These are phyloP conservation scores for Microplitis manilae DNA, from an alignment of 2,888 invertebrate species.

Conservation along the genomic window DNA sequence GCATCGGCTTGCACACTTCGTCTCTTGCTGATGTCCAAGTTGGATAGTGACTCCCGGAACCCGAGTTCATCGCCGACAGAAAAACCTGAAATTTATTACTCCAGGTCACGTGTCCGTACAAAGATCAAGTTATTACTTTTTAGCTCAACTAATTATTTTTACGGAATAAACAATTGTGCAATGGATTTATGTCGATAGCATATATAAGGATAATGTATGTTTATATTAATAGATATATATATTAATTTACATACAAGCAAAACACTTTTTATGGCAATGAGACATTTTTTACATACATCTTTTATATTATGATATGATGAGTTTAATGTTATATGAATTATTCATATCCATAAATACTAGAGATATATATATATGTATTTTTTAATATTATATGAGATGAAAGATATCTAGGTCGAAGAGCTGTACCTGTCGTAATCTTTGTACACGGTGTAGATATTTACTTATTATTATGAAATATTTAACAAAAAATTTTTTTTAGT, in stretches of 20 bases:
- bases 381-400: neutral
- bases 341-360: neutral
- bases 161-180: neutral
- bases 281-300: neutral
- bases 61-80: constrained; percentile 90
- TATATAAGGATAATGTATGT: neutral
- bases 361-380: neutral
- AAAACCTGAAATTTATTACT: constrained; percentile 77
- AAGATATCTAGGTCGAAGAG: constrained; percentile 36
- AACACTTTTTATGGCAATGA: neutral
- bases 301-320: neutral
- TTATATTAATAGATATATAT: neutral
- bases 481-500: neutral
- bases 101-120: neutral
- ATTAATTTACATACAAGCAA: neutral
- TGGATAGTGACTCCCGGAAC: constrained; percentile 86
- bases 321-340: neutral
- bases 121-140: neutral
- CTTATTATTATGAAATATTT: neutral
- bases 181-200: neutral
- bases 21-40: constrained; percentile 81
- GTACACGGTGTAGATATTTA: neutral
- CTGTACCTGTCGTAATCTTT: constrained; percentile 24
- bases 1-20: constrained; percentile 74
- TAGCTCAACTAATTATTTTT: neutral